These are phyloP conservation scores for Chionodraco myersi DNA, from an alignment of 2,113 vertebrate genomes.

Conservation along the genomic window DNA sequence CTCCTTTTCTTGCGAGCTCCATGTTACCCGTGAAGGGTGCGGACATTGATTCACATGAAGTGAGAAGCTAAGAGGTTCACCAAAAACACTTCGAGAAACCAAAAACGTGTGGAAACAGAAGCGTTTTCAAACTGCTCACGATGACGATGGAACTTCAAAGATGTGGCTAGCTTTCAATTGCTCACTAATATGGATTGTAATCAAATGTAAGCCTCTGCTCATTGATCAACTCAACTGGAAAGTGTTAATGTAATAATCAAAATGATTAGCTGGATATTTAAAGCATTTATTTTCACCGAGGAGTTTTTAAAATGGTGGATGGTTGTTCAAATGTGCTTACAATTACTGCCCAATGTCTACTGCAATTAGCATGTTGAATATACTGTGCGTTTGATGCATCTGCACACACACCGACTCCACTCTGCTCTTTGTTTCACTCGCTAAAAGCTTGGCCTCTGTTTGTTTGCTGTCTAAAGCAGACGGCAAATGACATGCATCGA, in stretches of 20 bases:
- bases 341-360: neutral
- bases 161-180: no score
- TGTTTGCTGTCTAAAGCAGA: neutral
- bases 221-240: no score
- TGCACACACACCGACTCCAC: constrained; percentile 9
- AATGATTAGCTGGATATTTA: no score
- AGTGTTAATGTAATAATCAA: no score
- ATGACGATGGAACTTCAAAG: no score
- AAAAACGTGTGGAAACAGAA: no score
- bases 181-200: no score
- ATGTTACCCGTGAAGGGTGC: neutral
- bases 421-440: constrained; percentile 12
- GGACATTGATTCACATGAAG: no score
- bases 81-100: no score
- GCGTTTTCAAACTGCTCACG: no score
- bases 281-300: neutral
- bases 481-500: constrained; percentile 7
- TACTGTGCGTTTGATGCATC: neutral
- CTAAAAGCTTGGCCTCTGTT: neutral
- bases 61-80: no score
- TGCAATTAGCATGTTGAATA: neutral
- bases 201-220: no score
- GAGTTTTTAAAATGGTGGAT: neutral
- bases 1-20: neutral
- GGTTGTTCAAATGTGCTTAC: neutral